phyloP scores from a whole-genome alignment of 2,113 vertebrate species.

The Serranochromis macrocephalus region DNA sequence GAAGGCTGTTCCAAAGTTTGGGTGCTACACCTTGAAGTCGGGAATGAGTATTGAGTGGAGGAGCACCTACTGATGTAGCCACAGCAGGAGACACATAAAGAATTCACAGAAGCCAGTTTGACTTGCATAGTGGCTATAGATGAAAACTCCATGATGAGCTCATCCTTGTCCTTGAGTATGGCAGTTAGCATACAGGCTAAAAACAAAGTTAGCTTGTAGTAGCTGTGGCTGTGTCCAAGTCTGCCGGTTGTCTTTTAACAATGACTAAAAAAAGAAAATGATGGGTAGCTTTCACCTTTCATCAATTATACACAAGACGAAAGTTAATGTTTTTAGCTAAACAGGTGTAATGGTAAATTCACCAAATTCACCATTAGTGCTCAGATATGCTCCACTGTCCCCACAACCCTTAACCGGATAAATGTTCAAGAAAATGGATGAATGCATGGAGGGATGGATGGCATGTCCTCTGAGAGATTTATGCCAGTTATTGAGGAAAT shows the following conservation, averaged over 20 bases:
- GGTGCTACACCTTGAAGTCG: not conserved
- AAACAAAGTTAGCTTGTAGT: not conserved
- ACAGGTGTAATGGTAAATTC: not conserved
- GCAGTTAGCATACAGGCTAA: not conserved
- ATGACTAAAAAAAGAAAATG: not conserved
- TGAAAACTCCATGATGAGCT: not conserved
- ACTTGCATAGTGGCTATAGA: not conserved
- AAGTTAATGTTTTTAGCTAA: not conserved
- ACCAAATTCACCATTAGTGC: not conserved
- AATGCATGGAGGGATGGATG: not conserved
- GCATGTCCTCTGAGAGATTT: not conserved
- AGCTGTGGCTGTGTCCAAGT: not conserved
- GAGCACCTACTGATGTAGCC: not conserved
- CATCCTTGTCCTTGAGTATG: not conserved
- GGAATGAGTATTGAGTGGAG: not conserved
- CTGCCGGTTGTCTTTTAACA: not conserved
- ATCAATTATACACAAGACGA: fast-evolving
- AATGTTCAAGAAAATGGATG: not conserved
- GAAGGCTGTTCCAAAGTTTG: not conserved
- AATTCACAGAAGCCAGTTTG: not conserved
- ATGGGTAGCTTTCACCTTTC: not conserved
- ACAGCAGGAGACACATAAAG: not conserved
- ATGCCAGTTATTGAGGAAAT: not conserved
- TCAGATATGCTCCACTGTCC: not conserved
- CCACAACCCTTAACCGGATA: not conserved